A percentile compares a stretch with the other conserved stretches of the same genome.
phyloP scores from a whole-genome alignment of 1,140 invertebrate species.

The Orius laevigatus region DNA sequence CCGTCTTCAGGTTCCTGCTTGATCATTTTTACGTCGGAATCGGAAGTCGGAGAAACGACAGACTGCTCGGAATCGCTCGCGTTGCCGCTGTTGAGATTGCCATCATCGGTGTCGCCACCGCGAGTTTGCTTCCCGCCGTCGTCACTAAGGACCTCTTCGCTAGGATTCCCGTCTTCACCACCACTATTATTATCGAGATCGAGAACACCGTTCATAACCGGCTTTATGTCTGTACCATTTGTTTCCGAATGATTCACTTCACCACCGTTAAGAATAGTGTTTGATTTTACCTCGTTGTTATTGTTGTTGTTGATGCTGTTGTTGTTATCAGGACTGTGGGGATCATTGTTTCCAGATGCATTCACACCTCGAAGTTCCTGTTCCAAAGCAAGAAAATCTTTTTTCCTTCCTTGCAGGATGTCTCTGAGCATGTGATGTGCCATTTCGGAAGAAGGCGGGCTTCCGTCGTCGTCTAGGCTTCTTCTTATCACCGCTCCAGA shows the following conservation, averaged over 20 bases:
- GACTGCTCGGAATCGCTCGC: slow-evolving; percentile 48
- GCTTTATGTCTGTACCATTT: slow-evolving; percentile 22
- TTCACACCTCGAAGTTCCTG: slow-evolving; percentile 34
- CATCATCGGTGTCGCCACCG: slow-evolving; percentile 29
- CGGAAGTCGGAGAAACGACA: slow-evolving; percentile 41
- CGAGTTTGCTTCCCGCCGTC: slow-evolving; percentile 34
- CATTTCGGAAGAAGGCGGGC: slow-evolving; percentile 25
- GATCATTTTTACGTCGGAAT: slow-evolving; percentile 15
- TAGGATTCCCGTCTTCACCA: slow-evolving; percentile 25
- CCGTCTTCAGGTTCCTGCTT: slow-evolving; percentile 34
- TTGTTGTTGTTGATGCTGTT: slow-evolving; percentile 30
- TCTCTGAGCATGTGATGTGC: slow-evolving; percentile 68
- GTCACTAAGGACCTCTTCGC: slow-evolving; percentile 25
- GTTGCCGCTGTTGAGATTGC: slow-evolving; percentile 28
- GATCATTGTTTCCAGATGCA: slow-evolving; percentile 22
- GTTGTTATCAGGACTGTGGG: slow-evolving; percentile 32
- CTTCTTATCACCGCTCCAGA: slow-evolving; percentile 21
- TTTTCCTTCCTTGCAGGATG: slow-evolving; percentile 64
- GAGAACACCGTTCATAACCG: slow-evolving; percentile 31
- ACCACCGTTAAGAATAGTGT: slow-evolving; percentile 16
- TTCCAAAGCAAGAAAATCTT: slow-evolving; percentile 48
- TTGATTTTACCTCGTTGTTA: slow-evolving; percentile 28
- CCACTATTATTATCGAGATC: slow-evolving; percentile 37
- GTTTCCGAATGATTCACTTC: slow-evolving; percentile 26
- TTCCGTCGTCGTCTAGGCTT: slow-evolving; percentile 22